These are phyloP conservation scores for Sminthopsis crassicaudata DNA, from an alignment of 2,113 vertebrate genomes.

Conservation along the genomic window DNA sequence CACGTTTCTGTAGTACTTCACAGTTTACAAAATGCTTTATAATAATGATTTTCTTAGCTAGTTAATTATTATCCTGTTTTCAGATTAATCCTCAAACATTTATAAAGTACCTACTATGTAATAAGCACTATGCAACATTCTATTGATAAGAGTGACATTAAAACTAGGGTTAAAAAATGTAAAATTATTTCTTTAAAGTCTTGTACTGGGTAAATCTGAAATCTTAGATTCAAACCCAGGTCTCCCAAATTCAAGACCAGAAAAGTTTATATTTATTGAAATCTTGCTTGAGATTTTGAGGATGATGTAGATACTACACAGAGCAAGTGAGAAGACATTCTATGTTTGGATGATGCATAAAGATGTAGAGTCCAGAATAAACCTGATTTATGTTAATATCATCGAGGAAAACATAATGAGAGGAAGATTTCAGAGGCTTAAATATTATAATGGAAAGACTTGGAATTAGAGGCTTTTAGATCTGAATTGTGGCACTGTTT, in stretches of 20 bases:
- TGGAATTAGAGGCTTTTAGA: not conserved
- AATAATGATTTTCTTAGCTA: not conserved
- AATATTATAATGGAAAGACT: not conserved
- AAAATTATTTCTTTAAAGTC: not conserved
- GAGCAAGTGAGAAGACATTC: not conserved
- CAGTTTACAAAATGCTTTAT: not conserved
- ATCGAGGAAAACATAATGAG: not conserved
- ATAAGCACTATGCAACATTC: not conserved
- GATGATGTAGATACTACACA: not conserved
- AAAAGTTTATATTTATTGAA: not conserved
- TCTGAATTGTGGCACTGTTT: not conserved
- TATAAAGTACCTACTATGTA: not conserved
- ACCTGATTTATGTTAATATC: not conserved
- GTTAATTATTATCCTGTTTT: not conserved
- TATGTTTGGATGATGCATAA: not conserved
- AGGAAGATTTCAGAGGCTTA: not conserved
- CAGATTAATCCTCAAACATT: not conserved
- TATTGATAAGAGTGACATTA: not conserved
- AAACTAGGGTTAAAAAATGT: not conserved
- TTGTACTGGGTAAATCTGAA: not conserved
- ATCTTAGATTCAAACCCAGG: not conserved
- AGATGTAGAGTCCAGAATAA: not conserved
- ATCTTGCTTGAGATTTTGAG: not conserved
- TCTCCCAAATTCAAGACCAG: not conserved
- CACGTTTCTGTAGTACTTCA: not conserved